Percentiles rank a stretch among this genome's conserved stretches.
Evolutionary conservation across 2,888 invertebrate genomes (phyloP).

Genomic region (Amblyjoppa proteus): DNA sequence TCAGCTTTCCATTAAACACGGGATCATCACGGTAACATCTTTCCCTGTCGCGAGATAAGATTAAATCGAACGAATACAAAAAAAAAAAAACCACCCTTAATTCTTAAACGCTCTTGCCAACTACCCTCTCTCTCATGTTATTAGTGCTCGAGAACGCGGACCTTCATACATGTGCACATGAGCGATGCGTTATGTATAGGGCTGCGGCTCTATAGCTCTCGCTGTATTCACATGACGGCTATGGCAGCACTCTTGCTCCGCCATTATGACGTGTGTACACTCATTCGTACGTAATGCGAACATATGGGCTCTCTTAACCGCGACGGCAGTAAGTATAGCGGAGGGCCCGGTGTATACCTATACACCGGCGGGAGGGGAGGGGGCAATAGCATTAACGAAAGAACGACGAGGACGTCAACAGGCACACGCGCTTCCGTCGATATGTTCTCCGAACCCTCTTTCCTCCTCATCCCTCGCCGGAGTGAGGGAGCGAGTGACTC

Average conservation of each 20-base stretch:
- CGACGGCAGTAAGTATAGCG: constrained; percentile 44
- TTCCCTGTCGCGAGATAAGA: neutral
- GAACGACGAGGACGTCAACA: constrained; percentile 35
- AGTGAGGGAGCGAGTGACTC: neutral
- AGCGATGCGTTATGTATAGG: neutral
- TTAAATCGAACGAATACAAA: neutral
- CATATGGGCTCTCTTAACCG: constrained; percentile 47
- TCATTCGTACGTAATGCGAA: constrained; percentile 64
- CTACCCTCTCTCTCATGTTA: constrained; percentile 1
- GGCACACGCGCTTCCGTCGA: constrained; percentile 45
- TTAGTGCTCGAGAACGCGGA: constrained; percentile 28
- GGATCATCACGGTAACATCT: neutral
- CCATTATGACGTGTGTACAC: constrained; percentile 65
- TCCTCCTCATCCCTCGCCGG: constrained; percentile 26
- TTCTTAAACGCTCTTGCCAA: constrained; percentile 24
- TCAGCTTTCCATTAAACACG: neutral
- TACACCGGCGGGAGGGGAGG: neutral
- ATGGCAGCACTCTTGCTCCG: constrained; percentile 44
- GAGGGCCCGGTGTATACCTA: neutral
- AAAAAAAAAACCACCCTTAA: constrained; percentile 10
- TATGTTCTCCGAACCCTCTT: constrained; percentile 48
- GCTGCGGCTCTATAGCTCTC: neutral
- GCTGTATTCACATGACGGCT: constrained; percentile 10
- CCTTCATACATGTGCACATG: neutral
- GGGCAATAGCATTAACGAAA: constrained; percentile 53